Conservation (phyloP, 92 coral and sea anemone genomes). For the Nematostella vectensis region DNA sequence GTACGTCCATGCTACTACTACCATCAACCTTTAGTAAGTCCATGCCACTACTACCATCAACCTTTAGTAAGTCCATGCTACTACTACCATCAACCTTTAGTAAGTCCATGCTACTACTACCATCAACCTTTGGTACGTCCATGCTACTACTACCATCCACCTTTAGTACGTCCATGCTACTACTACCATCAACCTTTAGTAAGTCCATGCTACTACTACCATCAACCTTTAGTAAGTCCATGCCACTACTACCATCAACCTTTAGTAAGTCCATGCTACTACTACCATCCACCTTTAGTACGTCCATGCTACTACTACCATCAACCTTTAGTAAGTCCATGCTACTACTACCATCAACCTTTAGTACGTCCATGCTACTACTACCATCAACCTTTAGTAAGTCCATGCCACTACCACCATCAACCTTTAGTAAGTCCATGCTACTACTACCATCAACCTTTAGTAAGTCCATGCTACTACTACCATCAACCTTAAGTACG, state of each 20-base stretch:
- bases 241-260: background rate
- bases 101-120: no score
- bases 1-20: background rate
- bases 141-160: conserved; percentile 56
- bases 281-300: background rate
- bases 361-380: no score
- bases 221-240: conserved; percentile 43
- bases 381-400: no score
- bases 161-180: conserved; percentile 33
- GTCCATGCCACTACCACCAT: conserved; percentile 61
- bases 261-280: background rate
- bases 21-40: background rate
- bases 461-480: conserved; percentile 58
- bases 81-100: no score
- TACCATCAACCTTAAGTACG: conserved; percentile 55
- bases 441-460: conserved; percentile 54
- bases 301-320: no score
- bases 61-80: no score
- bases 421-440: conserved; percentile 29
- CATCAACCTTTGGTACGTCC: no score
- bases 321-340: no score
- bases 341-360: no score
- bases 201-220: conserved; percentile 64
- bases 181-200: conserved; percentile 46
- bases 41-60: no score